phyloP scores from a whole-genome alignment of 2,888 invertebrate species.

The Calephelis perditalis region DNA sequence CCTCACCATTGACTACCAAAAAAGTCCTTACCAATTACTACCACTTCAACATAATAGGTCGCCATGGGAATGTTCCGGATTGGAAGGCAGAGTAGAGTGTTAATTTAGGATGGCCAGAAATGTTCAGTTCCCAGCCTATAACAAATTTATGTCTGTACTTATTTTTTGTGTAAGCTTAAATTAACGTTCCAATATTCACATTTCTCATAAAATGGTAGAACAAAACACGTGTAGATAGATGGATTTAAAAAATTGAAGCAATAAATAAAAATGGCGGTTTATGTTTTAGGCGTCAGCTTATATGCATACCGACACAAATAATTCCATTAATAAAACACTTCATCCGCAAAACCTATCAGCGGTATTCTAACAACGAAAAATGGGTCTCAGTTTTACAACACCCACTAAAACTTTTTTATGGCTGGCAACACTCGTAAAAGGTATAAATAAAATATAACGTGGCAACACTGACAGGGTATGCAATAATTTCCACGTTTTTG shows the following conservation, averaged over 20 bases:
- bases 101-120: too few species aligned
- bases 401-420: conserved; percentile 69
- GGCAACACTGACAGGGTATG: conserved; percentile 55
- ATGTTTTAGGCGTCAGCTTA: conserved; percentile 10
- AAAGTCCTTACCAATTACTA: too few species aligned
- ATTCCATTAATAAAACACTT: conserved; percentile 46
- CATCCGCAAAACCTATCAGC: conserved; percentile 48
- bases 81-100: too few species aligned
- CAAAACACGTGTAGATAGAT: conserved; percentile 7
- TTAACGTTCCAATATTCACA: neutral
- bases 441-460: conserved; percentile 67
- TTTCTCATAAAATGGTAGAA: conserved; percentile 3
- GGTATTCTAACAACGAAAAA: conserved; percentile 47
- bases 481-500: conserved; percentile 68
- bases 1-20: too few species aligned
- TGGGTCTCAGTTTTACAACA: conserved; percentile 54
- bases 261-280: conserved; percentile 10
- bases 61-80: too few species aligned
- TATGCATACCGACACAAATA: conserved; percentile 26
- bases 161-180: too few species aligned
- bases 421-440: conserved; percentile 67
- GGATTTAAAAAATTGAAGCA: conserved; percentile 6
- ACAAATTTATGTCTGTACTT: too few species aligned
- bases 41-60: too few species aligned
- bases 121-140: too few species aligned